Evolutionary conservation across 2,797 vertebrate species (phyloP).

Genomic region (Gastrophryne carolinensis): DNA sequence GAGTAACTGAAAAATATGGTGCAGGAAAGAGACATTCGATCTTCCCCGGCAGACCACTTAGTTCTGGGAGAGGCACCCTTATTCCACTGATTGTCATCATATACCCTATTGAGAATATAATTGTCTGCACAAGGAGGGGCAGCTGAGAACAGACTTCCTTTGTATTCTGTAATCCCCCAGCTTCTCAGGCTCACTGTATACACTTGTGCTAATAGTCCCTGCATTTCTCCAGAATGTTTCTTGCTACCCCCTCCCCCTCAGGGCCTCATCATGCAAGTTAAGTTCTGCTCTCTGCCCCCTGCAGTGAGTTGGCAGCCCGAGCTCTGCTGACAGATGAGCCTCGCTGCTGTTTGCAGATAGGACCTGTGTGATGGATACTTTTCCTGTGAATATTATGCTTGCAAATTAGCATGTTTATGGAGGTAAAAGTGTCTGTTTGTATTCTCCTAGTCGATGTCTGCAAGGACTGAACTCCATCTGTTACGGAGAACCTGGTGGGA

Average conservation of each 20-base stretch:
- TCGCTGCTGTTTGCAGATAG: conserved; percentile 78
- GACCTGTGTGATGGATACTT: conserved; percentile 79
- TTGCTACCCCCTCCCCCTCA: conserved; percentile 67
- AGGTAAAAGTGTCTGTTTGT: conserved; percentile 84
- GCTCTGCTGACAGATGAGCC: conserved; percentile 78
- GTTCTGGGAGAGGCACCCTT: neutral
- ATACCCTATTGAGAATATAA: neutral
- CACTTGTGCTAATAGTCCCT: conserved; percentile 35
- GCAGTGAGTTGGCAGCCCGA: conserved; percentile 75
- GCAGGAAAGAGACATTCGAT: neutral
- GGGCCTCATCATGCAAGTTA: conserved; percentile 81
- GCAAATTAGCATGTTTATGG: conserved; percentile 86
- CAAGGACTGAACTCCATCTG: conserved; percentile 48
- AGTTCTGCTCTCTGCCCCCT: conserved; percentile 79
- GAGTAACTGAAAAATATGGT: neutral
- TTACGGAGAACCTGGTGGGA: conserved; percentile 33
- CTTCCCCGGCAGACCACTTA: neutral
- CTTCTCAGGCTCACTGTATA: conserved; percentile 23
- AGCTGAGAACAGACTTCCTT: neutral
- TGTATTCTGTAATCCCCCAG: conserved; percentile 7
- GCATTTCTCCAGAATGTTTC: conserved; percentile 81
- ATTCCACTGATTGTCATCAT: neutral
- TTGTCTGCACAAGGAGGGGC: neutral
- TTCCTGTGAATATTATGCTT: conserved; percentile 80
- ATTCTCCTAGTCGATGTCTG: conserved; percentile 75